These are phyloP conservation scores for Allobates femoralis DNA, from an alignment of 2,797 vertebrate species.

Conservation along the genomic window DNA sequence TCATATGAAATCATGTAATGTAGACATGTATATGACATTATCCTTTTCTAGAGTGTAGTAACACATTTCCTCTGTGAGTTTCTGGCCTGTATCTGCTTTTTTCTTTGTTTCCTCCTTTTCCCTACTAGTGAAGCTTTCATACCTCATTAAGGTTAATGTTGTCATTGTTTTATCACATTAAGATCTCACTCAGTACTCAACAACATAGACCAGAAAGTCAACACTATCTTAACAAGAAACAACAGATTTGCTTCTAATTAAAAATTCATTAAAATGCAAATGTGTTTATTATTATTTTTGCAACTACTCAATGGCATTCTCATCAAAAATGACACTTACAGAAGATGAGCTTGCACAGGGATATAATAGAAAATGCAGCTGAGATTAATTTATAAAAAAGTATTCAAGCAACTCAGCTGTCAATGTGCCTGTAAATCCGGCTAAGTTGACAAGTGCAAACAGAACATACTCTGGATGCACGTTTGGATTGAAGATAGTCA, in stretches of 20 bases:
- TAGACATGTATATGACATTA: too few relatives aligned
- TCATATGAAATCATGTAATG: too few relatives aligned
- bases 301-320: slow-evolving; percentile 72
- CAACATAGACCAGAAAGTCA: slow-evolving; percentile 77
- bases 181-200: slow-evolving; percentile 76
- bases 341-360: slow-evolving; percentile 66
- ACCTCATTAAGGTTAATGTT: slow-evolving; percentile 80
- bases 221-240: slow-evolving; percentile 82
- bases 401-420: slow-evolving; percentile 26
- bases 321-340: slow-evolving; percentile 69
- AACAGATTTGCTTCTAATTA: slow-evolving; percentile 85
- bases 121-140: slow-evolving; percentile 70
- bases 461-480: slow-evolving; percentile 19
- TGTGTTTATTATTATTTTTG: slow-evolving; percentile 73
- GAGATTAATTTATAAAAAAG: slow-evolving; percentile 56
- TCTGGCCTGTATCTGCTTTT: slow-evolving; percentile 51
- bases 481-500: slow-evolving; percentile 37
- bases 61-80: slow-evolving; percentile 25
- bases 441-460: slow-evolving; percentile 40
- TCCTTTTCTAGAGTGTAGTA: neutral
- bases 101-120: slow-evolving; percentile 53
- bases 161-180: slow-evolving; percentile 81
- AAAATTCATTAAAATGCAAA: slow-evolving; percentile 88
- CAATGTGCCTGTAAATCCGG: neutral
- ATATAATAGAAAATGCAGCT: slow-evolving; percentile 20